A percentile compares a stretch with the other conserved stretches of the same genome.
These are phyloP conservation scores for Mormyrus iriodes DNA, from an alignment of 2,113 vertebrate genomes.

Conservation along the genomic window DNA sequence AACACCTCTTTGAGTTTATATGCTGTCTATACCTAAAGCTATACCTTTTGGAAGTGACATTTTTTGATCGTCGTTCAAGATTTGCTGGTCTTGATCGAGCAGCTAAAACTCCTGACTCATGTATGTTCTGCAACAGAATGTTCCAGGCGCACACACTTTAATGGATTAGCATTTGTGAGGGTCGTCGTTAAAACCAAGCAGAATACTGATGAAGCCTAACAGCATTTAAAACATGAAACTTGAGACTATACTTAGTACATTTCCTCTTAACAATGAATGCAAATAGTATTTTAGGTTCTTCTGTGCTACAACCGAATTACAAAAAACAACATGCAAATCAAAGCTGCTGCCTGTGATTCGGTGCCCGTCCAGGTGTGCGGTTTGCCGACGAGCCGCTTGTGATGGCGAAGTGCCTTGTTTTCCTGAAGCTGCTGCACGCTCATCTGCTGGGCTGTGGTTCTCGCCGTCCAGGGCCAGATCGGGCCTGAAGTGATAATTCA, in stretches of 20 bases:
- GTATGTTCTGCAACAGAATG: neutral
- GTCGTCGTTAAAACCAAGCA: neutral
- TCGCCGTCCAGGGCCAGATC: slow-evolving; percentile 41
- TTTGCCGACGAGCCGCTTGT: neutral
- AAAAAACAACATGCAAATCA: neutral
- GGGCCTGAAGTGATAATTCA: slow-evolving; percentile 62
- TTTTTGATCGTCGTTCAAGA: neutral
- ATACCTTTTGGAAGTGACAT: neutral
- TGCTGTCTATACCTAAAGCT: neutral
- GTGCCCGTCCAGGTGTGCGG: neutral
- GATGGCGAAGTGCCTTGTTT: slow-evolving; percentile 29
- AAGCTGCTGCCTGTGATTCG: neutral
- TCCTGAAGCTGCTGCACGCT: slow-evolving; percentile 31
- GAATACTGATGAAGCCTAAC: neutral
- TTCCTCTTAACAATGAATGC: neutral
- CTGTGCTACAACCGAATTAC: neutral
- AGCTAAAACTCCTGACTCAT: neutral
- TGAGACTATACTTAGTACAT: neutral
- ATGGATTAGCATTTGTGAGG: neutral
- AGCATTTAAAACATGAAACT: neutral
- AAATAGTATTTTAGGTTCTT: neutral
- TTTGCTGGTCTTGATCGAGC: neutral
- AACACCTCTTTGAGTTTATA: neutral
- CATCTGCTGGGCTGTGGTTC: slow-evolving; percentile 35
- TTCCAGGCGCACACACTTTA: neutral